Evolutionary conservation across 2,888 invertebrate species (phyloP), one percentile per base, ranked within the genome.

Genomic region (Mechanitis messenoides): DNA sequence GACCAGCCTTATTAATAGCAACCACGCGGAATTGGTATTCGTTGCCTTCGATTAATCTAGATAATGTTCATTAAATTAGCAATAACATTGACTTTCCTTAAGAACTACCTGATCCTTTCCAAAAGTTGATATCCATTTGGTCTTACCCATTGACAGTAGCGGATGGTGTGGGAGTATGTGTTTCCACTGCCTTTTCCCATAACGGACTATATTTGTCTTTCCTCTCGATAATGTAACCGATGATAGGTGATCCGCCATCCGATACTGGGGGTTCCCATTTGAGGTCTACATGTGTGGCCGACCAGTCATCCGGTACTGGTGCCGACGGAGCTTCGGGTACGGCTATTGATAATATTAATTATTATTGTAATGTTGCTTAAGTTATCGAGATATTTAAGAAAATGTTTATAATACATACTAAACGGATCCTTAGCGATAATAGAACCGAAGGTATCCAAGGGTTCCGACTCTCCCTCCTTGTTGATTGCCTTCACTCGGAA

Each of bases 1-100:
- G 94, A 0, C 99, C 99, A 9, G 97, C 98, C 81, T 97, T 96
- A 88, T 99, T 99, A 60, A 98, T 91, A 7, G 99, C 99, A 70
- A 97, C 93, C 42, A 99, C 95, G 42, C 98, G 94, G 94, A 98
- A 99, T 84, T 98, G 98, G 83, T 98, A 98, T 79, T 98, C 98
- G 80, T 97, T 97, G 71, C 98, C 98, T 91, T 98, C 98, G 75
- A 96, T 95, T 56, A 99, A 86, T 53, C 91, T 91, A 79, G 3
- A 61, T 9, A 9, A 11, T 9, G 9, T 7, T 42, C 7, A 42
- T 9, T 42, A 42, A 42, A 42, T 42, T 42, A 42, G 42, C 0
- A 42, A 42, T 42, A 7, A 6, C 38, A 38, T 38, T 38, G 38
- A 7, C 38, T 38, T 38, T 38, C 7, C 4, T 38, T 38, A 6